phyloP scores from a whole-genome alignment of 2,888 invertebrate species.

The Spodoptera exigua region DNA sequence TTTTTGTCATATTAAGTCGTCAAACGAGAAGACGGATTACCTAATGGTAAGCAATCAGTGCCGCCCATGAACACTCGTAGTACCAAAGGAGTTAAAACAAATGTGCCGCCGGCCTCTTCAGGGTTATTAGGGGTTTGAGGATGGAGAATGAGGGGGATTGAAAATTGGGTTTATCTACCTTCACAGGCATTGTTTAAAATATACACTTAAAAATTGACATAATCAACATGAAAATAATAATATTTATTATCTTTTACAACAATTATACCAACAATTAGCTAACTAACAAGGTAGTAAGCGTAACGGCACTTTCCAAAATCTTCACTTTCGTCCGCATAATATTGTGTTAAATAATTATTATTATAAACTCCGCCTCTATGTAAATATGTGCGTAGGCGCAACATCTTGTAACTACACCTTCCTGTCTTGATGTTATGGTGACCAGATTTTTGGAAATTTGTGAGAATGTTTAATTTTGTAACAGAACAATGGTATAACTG shows the following conservation, averaged over 20 bases:
- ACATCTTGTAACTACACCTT: conserved; percentile 50
- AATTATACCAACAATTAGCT: conserved; percentile 30
- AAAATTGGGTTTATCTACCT: no score
- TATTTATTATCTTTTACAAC: not conserved
- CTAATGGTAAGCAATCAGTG: no score
- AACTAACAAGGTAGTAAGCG: conserved; percentile 24
- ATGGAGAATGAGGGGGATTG: no score
- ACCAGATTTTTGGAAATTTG: conserved; percentile 2
- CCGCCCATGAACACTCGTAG: no score
- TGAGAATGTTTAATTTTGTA: conserved; percentile 6
- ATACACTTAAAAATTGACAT: no score
- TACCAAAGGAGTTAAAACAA: no score
- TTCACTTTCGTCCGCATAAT: conserved; percentile 37
- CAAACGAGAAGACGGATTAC: no score
- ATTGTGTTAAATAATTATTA: conserved; percentile 28
- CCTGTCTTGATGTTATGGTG: conserved; percentile 36
- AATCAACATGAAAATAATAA: no score
- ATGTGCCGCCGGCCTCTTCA: no score
- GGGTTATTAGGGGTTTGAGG: no score
- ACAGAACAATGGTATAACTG: not conserved
- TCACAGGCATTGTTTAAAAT: no score
- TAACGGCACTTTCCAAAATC: conserved; percentile 47
- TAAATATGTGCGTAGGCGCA: conserved; percentile 48
- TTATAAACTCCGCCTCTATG: conserved; percentile 29
- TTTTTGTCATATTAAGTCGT: no score